Base-by-base conservation (phyloP, 2,113 vertebrate genomes). In the Ageneiosus marmoratus region DNA sequence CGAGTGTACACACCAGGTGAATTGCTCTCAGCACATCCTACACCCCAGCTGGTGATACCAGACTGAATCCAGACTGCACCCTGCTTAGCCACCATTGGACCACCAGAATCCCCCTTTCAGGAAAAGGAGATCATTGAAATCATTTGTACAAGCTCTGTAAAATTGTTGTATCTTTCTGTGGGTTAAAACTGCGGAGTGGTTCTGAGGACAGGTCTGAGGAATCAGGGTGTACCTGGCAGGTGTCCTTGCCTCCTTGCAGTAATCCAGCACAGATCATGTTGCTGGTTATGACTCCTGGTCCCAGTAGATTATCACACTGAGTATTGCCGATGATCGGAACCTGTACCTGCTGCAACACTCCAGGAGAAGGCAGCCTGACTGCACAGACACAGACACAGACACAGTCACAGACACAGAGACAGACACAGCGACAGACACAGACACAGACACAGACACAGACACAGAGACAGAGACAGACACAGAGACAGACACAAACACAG, bases 381-480 rank as follows among this genome's bases (percentile, higher is more conserved):
- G 24, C 29, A 75, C 56, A 58, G 16, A 48, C 24, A 34, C 75
- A 82, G 13, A 51, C 15, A 15, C 50, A 51, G 13, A 51, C 13
- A 51, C 50, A 51, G 13, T 16, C 50, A 51, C 15, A 51, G 10
- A 11, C 10, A 69, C 22, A 16, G 94, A 73, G 95, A 95, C 91
- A 96, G 24, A 27, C 12, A 27, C 46, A 48, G n/a, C n/a, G n/a
- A n/a, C 46, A 48, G 4, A 48, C 46, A 48, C 46, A 48, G 4
- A 48, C 46, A 41, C 37, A 41, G 3, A 41, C 37, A 41, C 37
- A 41, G 3, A 41, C n/a, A 41, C 37, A 41, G 3, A 41, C 37
- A 41, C 37, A 41, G 37, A 41, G n/a, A n/a, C n/a, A n/a, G n/a
- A n/a, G n/a, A 41, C 37, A 41, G 3, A 41, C 37, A 41, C 37